Base-by-base conservation (phyloP, 2,888 invertebrate genomes). In the Tanytarsus gracilentus region DNA sequence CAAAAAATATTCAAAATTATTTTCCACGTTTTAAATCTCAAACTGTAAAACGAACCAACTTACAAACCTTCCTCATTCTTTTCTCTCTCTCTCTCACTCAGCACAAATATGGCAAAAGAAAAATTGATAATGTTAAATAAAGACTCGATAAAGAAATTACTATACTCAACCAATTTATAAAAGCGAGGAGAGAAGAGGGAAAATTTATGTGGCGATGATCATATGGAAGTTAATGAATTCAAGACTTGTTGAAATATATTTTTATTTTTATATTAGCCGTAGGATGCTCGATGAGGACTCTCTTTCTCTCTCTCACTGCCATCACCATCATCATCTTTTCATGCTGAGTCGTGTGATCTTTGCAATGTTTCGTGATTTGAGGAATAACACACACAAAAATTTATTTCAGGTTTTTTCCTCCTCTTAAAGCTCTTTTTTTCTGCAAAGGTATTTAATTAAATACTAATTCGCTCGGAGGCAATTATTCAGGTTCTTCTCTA, bases 181-280 rank as follows among this genome's bases (percentile, higher is more conserved):
- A 40, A 55, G 55, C 55, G 36, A 36, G 36, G 36, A 55, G 55
- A 16, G n/a, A n/a, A n/a, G n/a, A n/a, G n/a, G 23, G 55, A 55
- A 55, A 40, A 55, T 55, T 55, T 40, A 52, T 53, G 33, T 14
- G 16, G 21, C 49, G 30, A 29, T 51, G 51, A 51, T 51, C 39
- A 40, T 16, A 40, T 55, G 36, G 27, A 55, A 55, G 55, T 55
- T 55, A 55, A 55, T 55, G 55, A 55, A 55, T 55, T 55, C 55
- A 55, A 52, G 26, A 52, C 18, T 40, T 40, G 55, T 40, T 55
- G 55, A 40, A 55, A 39, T 53, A 14, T 33, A 33, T 21, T n/a
- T 53, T 29, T 36, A 14, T 16, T 36, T 36, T 36, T 30, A 14
- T 36, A 36, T 36, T 36, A 14, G n/a, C 16, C 36, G 36, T 36